Evolutionary conservation across 2,888 invertebrate genomes (phyloP), one percentile per base, ranked within the genome.

Genomic region (Drosophila kuntzei): DNA sequence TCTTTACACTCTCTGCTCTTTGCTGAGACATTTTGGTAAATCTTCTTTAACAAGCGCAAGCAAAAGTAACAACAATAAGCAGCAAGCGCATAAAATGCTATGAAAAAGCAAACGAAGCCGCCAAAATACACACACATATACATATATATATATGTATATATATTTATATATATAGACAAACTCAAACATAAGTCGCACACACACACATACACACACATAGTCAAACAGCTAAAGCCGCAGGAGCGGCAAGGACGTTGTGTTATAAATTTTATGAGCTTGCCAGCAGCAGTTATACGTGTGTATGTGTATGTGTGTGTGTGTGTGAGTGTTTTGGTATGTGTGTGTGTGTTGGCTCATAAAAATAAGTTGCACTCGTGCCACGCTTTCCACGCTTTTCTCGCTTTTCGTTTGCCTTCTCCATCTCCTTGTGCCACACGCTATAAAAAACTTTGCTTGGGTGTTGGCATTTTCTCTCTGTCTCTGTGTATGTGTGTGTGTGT

Each of bases 231-330:
- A 88, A 87, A 82, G 88, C 81, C 81, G 80, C 81, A 82, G 76
- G 75, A 71, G 80, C 88, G 88, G 79, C 90, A 88, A 88, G 88
- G 88, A 88, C 88, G 90, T 90, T 89, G 80, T 76, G 85, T 81
- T 89, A 89, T 90, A 88, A 90, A 88, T 89, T 89, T 89, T 89
- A 89, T 88, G 86, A 89, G 88, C 80, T 88, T 89, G 88, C 87
- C 86, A 83, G 71, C 74, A 78, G 54, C 80, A 76, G 65, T n/a
- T 70, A 43, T 51, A 47, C 49, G 32, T 64, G 14, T 64, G 18
- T 71, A 18, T 64, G 34, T 54, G 34, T 64, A 18, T 70, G 20
- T 71, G 43, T 73, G 39, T 70, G 49, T 69, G 51, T 64, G 50
- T 58, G 50, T 68, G 37, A n/a, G n/a, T n/a, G n/a, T n/a, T n/a